Evolutionary conservation across 2,797 vertebrate species (phyloP).

Genomic region (Agapornis canus): DNA sequence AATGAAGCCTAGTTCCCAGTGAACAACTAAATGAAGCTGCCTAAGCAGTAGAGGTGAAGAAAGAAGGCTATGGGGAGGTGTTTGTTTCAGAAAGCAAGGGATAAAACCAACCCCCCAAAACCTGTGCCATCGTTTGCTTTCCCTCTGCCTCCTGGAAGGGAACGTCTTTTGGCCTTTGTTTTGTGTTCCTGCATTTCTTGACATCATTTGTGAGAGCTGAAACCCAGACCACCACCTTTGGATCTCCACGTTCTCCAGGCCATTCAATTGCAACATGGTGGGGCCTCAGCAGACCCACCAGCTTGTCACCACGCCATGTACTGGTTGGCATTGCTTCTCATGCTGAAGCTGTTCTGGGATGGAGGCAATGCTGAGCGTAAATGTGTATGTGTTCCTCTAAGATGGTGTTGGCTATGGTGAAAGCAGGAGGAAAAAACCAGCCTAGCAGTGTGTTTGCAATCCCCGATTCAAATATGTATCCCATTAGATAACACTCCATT

Average conservation of each 20-base stretch:
- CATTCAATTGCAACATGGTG: fast-evolving
- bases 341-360: not conserved
- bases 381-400: not conserved
- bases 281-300: not conserved
- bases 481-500: not conserved
- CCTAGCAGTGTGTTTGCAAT: not conserved
- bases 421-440: not conserved
- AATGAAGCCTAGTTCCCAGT: not conserved
- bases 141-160: not conserved
- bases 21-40: not conserved
- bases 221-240: not conserved
- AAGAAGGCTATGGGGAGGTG: not conserved
- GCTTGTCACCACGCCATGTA: fast-evolving
- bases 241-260: fast-evolving
- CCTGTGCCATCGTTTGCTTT: not conserved
- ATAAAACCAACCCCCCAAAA: not conserved
- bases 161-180: not conserved
- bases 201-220: not conserved
- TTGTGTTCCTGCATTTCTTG: not conserved
- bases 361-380: not conserved
- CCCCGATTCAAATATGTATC: not conserved
- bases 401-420: fast-evolving
- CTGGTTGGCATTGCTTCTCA: not conserved
- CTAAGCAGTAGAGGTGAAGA: not conserved
- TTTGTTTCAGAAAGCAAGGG: not conserved